Base-by-base conservation (phyloP, 1,140 invertebrate species). In the Lepidostoma basale region DNA sequence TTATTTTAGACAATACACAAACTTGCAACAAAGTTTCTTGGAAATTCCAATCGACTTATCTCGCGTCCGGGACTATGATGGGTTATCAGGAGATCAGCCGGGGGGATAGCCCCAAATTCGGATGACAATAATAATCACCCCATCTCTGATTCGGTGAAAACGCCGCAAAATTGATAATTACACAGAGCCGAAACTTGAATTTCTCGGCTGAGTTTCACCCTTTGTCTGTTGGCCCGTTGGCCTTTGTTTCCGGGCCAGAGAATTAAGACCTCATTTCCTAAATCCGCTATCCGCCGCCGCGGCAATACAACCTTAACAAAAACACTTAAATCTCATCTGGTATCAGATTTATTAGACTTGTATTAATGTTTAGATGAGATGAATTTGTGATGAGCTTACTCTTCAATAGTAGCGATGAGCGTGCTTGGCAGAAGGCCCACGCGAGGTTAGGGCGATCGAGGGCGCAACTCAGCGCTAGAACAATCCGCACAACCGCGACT, bases 111-210 rank as follows among this genome's bases (percentile, higher is more conserved):
- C 45, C 45, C 22, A 49, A n/a, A 49, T 49, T 23, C 45, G 49
- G 49, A 25, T 59, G 54, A 59, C 54, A 59, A 59, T 59, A 6
- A 33, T 33, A 59, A 59, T 40, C 54, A 30, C 26, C 52, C 4
- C 28, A n/a, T 5, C 16, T 23, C 33, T n/a, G 23, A 54, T 14
- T 30, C 20, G 52, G 14, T 25, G 54, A 59, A 59, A 59, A 36
- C 18, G 54, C 54, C 54, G 54, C 54, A 59, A 59, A 59, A 59
- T 40, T 14, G 54, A 40, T 59, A 59, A 59, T 59, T 59, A 40
- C 54, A 59, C 33, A 39, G 16, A 14, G 54, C 18, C 33, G 54
- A 59, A 59, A 59, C 54, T 59, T 59, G 36, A 59, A 59, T 59
- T 59, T 59, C 54, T 39, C 18, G 18, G 20, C 16, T 28, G 54